These are phyloP conservation scores for Chauna torquata DNA, from an alignment of 2,113 vertebrate genomes.

Conservation along the genomic window DNA sequence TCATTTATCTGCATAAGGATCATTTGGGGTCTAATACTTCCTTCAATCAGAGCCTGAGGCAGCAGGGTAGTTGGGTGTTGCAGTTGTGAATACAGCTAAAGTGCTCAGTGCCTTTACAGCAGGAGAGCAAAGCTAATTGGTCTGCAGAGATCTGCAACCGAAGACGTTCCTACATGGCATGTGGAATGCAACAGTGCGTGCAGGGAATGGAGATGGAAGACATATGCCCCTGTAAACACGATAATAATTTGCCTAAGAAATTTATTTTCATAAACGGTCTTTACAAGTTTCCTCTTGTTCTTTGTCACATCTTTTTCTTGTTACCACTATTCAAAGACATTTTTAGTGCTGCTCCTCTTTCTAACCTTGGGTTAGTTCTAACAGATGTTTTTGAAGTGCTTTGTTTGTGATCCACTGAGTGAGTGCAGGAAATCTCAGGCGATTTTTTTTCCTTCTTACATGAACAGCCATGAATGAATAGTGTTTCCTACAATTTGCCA, in stretches of 20 bases:
- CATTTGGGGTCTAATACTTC: not conserved
- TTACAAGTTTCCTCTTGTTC: not conserved
- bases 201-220: not conserved
- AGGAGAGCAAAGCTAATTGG: not conserved
- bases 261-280: not conserved
- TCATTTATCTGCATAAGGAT: not conserved
- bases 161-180: not conserved
- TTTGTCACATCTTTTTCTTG: slow-evolving; percentile 3
- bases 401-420: not conserved
- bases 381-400: slow-evolving; percentile 55
- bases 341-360: slow-evolving; percentile 21
- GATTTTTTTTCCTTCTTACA: not conserved
- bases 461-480: slow-evolving; percentile 48
- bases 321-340: slow-evolving; percentile 34
- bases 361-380: not conserved
- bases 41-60: not conserved
- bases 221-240: not conserved
- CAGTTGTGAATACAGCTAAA: not conserved
- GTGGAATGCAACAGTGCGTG: not conserved
- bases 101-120: not conserved
- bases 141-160: not conserved
- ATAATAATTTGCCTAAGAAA: not conserved
- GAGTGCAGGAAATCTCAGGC: not conserved
- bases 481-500: not conserved
- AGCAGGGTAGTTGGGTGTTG: not conserved